A percentile compares a stretch with the other conserved stretches of the same genome.
Conservation (phyloP, 1,140 invertebrate genomes). For the Drosophila santomea region DNA sequence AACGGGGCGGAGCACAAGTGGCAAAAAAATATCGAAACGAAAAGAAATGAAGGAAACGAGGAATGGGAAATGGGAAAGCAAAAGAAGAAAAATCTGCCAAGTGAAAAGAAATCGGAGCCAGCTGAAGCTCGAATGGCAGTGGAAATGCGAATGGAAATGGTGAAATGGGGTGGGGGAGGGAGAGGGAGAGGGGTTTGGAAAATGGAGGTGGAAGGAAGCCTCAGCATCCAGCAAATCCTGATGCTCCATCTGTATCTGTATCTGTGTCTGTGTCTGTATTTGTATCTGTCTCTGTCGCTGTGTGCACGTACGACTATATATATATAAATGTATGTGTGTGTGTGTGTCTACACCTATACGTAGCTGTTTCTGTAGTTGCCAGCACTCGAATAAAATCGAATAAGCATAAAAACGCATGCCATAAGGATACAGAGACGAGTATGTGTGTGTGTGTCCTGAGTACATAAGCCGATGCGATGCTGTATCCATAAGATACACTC, state of each 20-base stretch:
- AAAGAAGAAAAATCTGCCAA: conserved; percentile 77
- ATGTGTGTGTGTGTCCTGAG: conserved; percentile 25
- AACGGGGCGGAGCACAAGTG: conserved; percentile 80
- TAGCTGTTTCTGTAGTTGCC: conserved; percentile 42
- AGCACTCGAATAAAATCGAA: conserved; percentile 81
- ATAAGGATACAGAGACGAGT: conserved; percentile 35
- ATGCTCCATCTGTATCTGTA: conserved; percentile 51
- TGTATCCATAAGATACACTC: conserved; percentile 40
- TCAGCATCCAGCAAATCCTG: conserved; percentile 71
- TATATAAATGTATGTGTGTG: neutral
- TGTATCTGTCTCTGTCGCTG: conserved; percentile 13
- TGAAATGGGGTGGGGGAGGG: no score
- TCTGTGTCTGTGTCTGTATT: conserved; percentile 33
- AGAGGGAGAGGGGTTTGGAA: neutral
- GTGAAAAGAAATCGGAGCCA: conserved; percentile 80
- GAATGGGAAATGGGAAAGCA: conserved; percentile 67
- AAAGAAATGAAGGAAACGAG: conserved; percentile 58
- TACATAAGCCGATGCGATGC: conserved; percentile 56
- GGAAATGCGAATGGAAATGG: conserved; percentile 31
- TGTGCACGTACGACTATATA: neutral
- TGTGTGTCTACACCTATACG: neutral
- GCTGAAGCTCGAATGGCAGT: conserved; percentile 14
- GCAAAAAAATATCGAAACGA: conserved; percentile 51
- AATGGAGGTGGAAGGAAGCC: conserved; percentile 28
- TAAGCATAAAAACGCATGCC: conserved; percentile 81